Conservation (phyloP, 1,140 invertebrate genomes). For the Bradysia coprophila region DNA sequence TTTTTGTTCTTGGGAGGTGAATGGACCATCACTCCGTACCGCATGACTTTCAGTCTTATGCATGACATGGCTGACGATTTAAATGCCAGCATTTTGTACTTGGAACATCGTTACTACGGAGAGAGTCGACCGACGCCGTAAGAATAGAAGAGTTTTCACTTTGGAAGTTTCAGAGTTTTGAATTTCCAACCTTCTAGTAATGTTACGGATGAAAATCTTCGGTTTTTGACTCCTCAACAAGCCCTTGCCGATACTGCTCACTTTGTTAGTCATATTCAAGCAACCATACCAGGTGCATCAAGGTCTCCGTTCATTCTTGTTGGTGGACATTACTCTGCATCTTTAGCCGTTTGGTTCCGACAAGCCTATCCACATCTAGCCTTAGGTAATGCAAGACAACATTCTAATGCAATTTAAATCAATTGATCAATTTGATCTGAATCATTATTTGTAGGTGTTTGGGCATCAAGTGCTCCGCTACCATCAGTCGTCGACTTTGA, state of each 20-base stretch:
- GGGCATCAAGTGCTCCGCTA: constrained; percentile 59
- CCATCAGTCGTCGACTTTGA: constrained; percentile 45
- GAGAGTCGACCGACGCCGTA: constrained; percentile 39
- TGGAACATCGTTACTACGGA: constrained; percentile 62
- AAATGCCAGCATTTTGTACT: constrained; percentile 32
- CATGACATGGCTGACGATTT: constrained; percentile 30
- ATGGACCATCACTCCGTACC: constrained; percentile 30
- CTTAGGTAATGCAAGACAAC: constrained; percentile 31
- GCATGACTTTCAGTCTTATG: constrained; percentile 22
- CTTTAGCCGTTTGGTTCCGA: constrained; percentile 56
- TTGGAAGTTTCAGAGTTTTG: no score
- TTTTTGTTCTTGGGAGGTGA: constrained; percentile 54
- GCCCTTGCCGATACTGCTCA: constrained; percentile 57
- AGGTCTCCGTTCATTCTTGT: constrained; percentile 1
- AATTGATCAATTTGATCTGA: no score
- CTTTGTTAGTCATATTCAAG: constrained; percentile 32
- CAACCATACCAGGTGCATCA: constrained; percentile 7
- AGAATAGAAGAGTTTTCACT: not conserved
- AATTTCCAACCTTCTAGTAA: constrained; percentile 6
- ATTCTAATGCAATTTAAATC: no score
- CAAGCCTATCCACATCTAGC: constrained; percentile 59
- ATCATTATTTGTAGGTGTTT: no score
- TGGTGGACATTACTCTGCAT: constrained; percentile 58
- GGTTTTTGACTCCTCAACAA: constrained; percentile 52
- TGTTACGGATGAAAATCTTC: constrained; percentile 38